Base-by-base conservation (phyloP, 2,797 vertebrate species). In the Tenualosa thibaudeaui region DNA sequence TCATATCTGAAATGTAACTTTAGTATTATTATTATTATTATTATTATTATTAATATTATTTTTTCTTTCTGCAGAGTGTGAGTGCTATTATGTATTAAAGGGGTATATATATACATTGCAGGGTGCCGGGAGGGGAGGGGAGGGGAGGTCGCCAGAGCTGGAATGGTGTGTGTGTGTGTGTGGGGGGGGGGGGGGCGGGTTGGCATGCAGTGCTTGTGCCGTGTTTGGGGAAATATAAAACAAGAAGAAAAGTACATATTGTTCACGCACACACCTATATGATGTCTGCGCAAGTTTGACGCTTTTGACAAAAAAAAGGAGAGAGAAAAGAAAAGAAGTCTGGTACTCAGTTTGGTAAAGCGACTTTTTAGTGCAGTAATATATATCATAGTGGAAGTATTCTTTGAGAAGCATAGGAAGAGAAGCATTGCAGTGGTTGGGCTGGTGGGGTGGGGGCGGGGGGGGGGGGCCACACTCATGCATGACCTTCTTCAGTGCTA, bases 311-410 rank as follows among this genome's bases (percentile, higher is more conserved):
- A 40, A 81, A 65, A 85, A 93, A 90, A 94, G 31, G 31, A 31
- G 31, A 93, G 87, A 68, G 62, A 7, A 85, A 88, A 84, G 88
- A 90, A 91, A 96, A 95, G 95, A 97, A 95, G 96, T 97, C 97
- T 97, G 97, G 97, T 97, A 98, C 97, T 98, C 91, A 96, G 96
- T 97, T 96, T 95, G 95, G 93, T 95, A 95, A 96, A 96, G 96
- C 96, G 96, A 96, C 95, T 95, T 96, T 95, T 96, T 95, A 96
- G 96, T 96, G 96, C 94, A 95, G 92, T 94, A 94, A 96, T 95
- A 94, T 94, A 95, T 93, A 85, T 87, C 86, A 60, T 89, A 51
- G 88, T 88, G 88, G 95, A 95, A 93, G 92, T 93, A 95, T 95
- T 95, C 8, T 78, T 78, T 78, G 40, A 93, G 91, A 94, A 92